phyloP scores from a whole-genome alignment of 2,888 invertebrate species.

The Artemia sinica region DNA sequence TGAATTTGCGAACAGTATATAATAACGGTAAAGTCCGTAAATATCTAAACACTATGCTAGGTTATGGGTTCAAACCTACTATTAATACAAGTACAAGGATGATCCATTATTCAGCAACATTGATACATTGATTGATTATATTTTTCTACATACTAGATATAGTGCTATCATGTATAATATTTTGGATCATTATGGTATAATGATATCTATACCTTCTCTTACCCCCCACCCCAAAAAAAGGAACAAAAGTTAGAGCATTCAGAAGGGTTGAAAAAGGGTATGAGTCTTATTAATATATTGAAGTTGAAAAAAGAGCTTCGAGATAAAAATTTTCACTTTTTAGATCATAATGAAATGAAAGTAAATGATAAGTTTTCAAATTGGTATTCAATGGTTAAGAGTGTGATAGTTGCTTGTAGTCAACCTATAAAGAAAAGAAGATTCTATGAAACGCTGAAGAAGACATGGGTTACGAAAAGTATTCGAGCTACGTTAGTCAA shows the following conservation, averaged over 20 bases:
- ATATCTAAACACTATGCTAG: no score
- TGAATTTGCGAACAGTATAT: no score
- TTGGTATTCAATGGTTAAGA: conserved; percentile 4
- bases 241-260: background rate
- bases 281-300: conserved; percentile 1
- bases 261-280: background rate
- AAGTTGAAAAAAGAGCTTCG: background rate
- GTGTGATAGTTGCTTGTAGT: background rate
- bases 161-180: no score
- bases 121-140: no score
- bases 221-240: background rate
- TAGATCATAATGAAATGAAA: no score
- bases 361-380: background rate
- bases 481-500: background rate
- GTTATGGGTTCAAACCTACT: no score
- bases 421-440: background rate
- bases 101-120: no score
- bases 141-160: no score
- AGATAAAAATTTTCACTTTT: background rate
- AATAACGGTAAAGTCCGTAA: no score
- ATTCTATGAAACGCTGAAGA: background rate
- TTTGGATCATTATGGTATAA: no score
- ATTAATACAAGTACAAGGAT: no score
- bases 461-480: background rate
- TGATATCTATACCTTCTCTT: background rate